These are phyloP conservation scores for Athrips mouffetella DNA, from an alignment of 2,888 invertebrate genomes.

Conservation along the genomic window DNA sequence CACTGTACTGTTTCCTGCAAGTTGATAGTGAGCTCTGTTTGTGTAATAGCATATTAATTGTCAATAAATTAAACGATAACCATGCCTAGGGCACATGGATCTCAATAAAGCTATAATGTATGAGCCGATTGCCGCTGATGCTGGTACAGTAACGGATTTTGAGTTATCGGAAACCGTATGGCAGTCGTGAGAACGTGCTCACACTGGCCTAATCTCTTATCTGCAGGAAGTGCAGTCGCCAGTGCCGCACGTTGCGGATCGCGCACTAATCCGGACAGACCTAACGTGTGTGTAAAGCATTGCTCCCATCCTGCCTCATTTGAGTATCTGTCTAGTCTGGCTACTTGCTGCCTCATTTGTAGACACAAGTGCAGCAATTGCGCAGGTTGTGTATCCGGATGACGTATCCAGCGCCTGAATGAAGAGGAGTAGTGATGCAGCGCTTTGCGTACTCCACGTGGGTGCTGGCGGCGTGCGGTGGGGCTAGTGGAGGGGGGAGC, in stretches of 20 bases:
- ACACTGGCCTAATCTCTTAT: slow-evolving; percentile 57
- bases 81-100: slow-evolving; percentile 6
- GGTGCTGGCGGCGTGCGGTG: slow-evolving; percentile 40
- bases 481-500: slow-evolving; percentile 29
- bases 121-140: not conserved
- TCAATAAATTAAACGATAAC: slow-evolving; percentile 25
- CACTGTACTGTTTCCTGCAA: slow-evolving; percentile 44
- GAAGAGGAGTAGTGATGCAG: slow-evolving; percentile 44
- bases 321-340: too few species aligned
- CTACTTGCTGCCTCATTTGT: slow-evolving; percentile 19
- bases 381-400: slow-evolving; percentile 32
- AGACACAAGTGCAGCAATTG: slow-evolving; percentile 23
- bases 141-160: slow-evolving; percentile 5
- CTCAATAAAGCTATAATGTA: slow-evolving; percentile 6
- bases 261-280: slow-evolving; percentile 48
- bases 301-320: too few species aligned
- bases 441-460: slow-evolving; percentile 64
- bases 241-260: slow-evolving; percentile 59
- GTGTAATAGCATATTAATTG: slow-evolving; percentile 39
- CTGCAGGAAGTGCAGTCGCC: slow-evolving; percentile 63
- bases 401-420: slow-evolving; percentile 54
- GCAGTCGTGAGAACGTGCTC: slow-evolving; percentile 50
- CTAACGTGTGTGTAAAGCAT: slow-evolving; percentile 50
- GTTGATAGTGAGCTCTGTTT: slow-evolving; percentile 43
- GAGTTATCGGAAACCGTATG: slow-evolving; percentile 19